Conservation (phyloP, 1,140 invertebrate genomes). For the Andrena cerasifolii region DNA sequence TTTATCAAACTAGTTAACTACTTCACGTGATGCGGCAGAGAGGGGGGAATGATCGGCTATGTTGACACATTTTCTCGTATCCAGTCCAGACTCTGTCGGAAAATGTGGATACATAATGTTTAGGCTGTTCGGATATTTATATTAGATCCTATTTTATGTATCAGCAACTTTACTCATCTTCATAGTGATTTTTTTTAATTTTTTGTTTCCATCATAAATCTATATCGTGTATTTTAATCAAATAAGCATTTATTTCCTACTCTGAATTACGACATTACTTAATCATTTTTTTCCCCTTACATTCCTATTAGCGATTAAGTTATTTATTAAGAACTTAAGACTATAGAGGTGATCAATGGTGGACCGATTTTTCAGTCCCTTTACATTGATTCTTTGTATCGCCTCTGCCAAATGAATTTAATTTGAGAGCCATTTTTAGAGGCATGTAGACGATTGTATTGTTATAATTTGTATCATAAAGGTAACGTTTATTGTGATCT, state of each 20-base stretch:
- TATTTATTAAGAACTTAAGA: constrained; percentile 70
- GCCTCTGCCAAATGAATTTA: constrained; percentile 37
- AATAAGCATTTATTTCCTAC: constrained; percentile 50
- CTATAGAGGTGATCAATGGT: constrained; percentile 39
- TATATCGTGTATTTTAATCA: constrained; percentile 41
- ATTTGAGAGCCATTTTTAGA: constrained; percentile 34
- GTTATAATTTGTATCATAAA: constrained; percentile 48
- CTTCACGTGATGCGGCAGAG: constrained; percentile 43
- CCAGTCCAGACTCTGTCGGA: constrained; percentile 5
- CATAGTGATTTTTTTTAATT: constrained; percentile 22
- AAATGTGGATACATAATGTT: constrained; percentile 17
- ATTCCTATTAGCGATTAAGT: constrained; percentile 71
- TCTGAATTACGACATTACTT: constrained; percentile 32
- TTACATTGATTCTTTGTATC: constrained; percentile 15
- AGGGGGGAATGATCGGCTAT: constrained; percentile 14
- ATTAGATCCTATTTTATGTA: constrained; percentile 27
- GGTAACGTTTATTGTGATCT: constrained; percentile 47
- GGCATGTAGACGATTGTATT: constrained; percentile 56
- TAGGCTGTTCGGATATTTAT: constrained; percentile 8
- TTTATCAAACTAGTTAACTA: not conserved
- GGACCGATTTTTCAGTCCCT: constrained; percentile 27
- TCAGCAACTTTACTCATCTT: constrained; percentile 38
- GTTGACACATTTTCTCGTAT: constrained; percentile 35
- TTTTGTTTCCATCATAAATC: constrained; percentile 27
- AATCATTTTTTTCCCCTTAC: constrained; percentile 64